phyloP scores from a whole-genome alignment of 1,140 invertebrate species.

The Melipona quadrifasciata region DNA sequence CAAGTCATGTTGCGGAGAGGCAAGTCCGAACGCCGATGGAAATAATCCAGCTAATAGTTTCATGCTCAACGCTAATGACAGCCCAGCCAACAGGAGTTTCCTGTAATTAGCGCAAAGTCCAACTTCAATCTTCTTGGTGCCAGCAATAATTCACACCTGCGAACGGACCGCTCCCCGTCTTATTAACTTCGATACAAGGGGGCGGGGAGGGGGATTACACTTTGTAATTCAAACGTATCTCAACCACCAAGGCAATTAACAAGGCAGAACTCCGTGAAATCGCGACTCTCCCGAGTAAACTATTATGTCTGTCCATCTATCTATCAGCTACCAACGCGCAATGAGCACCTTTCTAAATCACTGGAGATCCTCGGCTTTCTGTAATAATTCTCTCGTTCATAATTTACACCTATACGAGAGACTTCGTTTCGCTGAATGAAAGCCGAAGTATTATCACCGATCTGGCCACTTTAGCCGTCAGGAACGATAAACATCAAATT shows the following conservation, averaged over 20 bases:
- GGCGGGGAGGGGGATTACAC: background rate
- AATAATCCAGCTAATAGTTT: slow-evolving; percentile 19
- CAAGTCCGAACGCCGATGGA: slow-evolving; percentile 11
- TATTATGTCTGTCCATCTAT: background rate
- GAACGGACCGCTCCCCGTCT: background rate
- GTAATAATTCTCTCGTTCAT: background rate
- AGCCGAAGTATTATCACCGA: background rate
- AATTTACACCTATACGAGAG: background rate
- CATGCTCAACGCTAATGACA: slow-evolving; percentile 11
- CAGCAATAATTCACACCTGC: slow-evolving; percentile 14
- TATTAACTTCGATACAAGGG: background rate
- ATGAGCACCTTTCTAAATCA: too few relatives aligned
- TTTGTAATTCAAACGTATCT: slow-evolving; percentile 5
- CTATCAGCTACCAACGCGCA: background rate
- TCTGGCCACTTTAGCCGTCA: background rate
- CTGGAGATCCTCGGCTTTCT: background rate
- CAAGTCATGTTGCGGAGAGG: background rate
- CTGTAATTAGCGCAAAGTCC: slow-evolving; percentile 3
- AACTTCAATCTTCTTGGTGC: background rate
- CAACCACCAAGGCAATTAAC: slow-evolving; percentile 1
- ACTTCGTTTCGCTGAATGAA: background rate
- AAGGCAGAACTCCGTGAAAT: background rate
- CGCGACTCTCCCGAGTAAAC: background rate
- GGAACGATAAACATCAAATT: background rate
- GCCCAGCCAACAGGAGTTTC: background rate